Conservation (phyloP, 2,888 invertebrate genomes). For the Camponotus fellah region DNA sequence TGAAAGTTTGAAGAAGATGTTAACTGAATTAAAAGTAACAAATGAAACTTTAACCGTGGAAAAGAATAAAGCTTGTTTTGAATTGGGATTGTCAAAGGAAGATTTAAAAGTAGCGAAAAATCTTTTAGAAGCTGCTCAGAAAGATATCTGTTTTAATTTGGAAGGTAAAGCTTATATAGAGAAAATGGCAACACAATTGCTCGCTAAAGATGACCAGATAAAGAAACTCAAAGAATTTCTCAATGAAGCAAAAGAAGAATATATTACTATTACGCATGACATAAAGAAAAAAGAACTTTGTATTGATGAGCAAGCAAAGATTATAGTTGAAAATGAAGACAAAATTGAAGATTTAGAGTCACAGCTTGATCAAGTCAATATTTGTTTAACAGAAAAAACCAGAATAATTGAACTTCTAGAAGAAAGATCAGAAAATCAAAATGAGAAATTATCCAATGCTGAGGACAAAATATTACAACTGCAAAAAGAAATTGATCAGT, state of each 20-base stretch:
- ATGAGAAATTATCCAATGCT: constrained; percentile 31
- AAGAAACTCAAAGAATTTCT: constrained; percentile 81
- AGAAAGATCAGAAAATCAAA: constrained; percentile 74
- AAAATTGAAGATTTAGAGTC: constrained; percentile 78
- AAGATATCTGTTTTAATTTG: constrained; percentile 67
- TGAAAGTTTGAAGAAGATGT: constrained; percentile 70
- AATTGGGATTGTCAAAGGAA: constrained; percentile 75
- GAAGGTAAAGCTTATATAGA: constrained; percentile 70
- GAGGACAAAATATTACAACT: constrained; percentile 44
- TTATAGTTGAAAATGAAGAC: constrained; percentile 75
- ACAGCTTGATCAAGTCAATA: constrained; percentile 75
- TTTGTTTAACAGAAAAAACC: constrained; percentile 77
- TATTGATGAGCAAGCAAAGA: constrained; percentile 74
- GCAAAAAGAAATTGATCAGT: constrained; percentile 52
- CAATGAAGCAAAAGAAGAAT: constrained; percentile 84
- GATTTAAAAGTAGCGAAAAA: constrained; percentile 76
- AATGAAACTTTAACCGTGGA: constrained; percentile 74
- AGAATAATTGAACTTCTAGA: constrained; percentile 76
- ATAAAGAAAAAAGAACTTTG: constrained; percentile 69
- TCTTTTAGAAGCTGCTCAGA: constrained; percentile 74
- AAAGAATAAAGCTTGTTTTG: constrained; percentile 77
- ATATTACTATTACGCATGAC: constrained; percentile 75
- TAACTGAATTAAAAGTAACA: constrained; percentile 73
- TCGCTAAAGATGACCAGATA: constrained; percentile 75
- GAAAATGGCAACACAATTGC: constrained; percentile 76